A percentile compares a stretch with the other conserved stretches of the same genome.
Conservation (phyloP, 2,113 vertebrate species). For the Alexandromys fortis region DNA sequence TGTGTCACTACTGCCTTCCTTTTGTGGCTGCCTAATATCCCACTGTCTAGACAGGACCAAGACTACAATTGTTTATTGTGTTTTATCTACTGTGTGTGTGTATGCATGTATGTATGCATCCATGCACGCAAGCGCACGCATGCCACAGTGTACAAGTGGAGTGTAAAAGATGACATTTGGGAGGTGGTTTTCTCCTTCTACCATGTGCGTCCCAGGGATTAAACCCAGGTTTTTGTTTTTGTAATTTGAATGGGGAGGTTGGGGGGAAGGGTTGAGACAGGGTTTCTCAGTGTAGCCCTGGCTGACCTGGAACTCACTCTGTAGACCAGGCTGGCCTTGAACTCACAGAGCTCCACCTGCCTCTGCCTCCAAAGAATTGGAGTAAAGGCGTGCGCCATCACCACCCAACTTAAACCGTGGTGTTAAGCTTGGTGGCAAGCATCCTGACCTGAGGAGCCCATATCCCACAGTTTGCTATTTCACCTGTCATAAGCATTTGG, state of each 20-base stretch:
- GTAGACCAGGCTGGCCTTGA: neutral
- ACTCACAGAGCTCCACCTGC: neutral
- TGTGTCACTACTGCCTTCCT: neutral
- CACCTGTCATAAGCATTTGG: rapidly evolving
- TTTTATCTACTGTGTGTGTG: neutral
- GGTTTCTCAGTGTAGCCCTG: neutral
- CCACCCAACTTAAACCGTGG: neutral
- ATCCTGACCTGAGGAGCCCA: neutral
- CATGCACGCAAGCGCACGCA: neutral
- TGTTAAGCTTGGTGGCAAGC: no score
- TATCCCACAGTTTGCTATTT: no score
- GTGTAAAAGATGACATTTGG: neutral
- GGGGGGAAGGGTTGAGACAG: neutral
- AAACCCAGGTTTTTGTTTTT: neutral
- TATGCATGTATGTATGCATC: no score
- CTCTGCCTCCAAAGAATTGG: neutral
- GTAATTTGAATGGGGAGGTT: no score
- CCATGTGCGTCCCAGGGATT: neutral
- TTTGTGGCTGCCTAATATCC: neutral
- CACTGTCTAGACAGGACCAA: rapidly evolving
- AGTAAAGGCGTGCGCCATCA: neutral
- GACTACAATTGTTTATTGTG: neutral
- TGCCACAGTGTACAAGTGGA: neutral
- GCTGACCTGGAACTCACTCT: neutral
- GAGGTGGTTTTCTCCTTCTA: neutral